These are phyloP conservation scores for Clinocottus analis DNA, from an alignment of 2,113 vertebrate species.

Conservation along the genomic window DNA sequence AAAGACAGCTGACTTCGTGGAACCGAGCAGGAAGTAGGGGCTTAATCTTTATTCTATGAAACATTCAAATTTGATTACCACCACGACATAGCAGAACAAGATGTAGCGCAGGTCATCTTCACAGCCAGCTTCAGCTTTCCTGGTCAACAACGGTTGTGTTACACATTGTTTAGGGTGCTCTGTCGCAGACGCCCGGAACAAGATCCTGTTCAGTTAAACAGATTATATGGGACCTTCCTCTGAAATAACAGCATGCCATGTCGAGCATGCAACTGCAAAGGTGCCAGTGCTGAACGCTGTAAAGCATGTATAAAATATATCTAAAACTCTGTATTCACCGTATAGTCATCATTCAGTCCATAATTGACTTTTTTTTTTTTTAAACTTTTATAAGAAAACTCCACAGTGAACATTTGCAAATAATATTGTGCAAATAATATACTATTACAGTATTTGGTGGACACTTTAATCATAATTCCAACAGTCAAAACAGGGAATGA, in stretches of 20 bases:
- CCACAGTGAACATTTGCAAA: background rate
- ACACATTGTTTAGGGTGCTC: background rate
- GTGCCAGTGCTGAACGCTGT: background rate
- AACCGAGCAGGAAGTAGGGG: slow-evolving; percentile 75
- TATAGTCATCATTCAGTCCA: background rate
- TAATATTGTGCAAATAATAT: background rate
- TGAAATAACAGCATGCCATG: background rate
- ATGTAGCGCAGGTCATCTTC: slow-evolving; percentile 45
- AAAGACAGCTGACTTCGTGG: slow-evolving; percentile 74
- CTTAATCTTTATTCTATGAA: slow-evolving; percentile 72
- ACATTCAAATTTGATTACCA: slow-evolving; percentile 73
- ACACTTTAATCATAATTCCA: background rate
- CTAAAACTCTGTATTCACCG: background rate
- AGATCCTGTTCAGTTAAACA: background rate
- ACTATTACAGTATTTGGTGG: background rate
- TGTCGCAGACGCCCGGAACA: background rate
- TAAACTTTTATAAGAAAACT: background rate
- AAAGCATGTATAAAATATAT: background rate
- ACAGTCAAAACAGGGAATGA: background rate
- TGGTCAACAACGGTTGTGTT: slow-evolving; percentile 16
- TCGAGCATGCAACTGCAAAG: background rate
- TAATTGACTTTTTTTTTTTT: background rate
- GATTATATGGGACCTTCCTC: background rate
- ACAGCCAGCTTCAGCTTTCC: slow-evolving; percentile 7
- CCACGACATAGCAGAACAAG: slow-evolving; percentile 50